A percentile compares a stretch with the other conserved stretches of the same genome.
Conservation (phyloP, 2,113 vertebrate genomes). For the Accipiter cooperii region DNA sequence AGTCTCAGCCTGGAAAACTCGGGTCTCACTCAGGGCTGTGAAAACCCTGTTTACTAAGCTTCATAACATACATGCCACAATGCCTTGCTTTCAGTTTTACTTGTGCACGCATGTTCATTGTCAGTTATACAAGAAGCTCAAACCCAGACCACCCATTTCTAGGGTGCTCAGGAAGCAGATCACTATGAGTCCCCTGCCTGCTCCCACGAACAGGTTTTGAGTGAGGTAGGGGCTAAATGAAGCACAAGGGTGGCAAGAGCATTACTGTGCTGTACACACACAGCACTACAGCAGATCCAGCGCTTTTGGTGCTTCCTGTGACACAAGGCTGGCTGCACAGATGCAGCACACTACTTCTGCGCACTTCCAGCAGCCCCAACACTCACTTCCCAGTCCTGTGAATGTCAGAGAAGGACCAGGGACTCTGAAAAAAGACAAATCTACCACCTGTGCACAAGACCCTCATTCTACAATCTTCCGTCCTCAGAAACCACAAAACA, state of each 20-base stretch:
- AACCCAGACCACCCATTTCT: background rate
- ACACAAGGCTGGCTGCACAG: background rate
- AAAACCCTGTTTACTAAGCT: background rate
- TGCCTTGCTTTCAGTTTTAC: background rate
- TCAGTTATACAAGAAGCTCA: background rate
- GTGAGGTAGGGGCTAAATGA: background rate
- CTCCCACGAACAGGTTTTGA: background rate
- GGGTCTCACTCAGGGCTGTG: background rate
- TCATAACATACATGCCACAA: background rate
- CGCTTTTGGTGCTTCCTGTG: background rate
- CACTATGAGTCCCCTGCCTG: background rate
- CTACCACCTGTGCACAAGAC: background rate
- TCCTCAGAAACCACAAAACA: background rate
- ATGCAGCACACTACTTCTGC: accelerated
- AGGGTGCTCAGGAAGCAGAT: background rate
- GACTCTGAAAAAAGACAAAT: background rate
- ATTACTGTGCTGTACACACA: background rate
- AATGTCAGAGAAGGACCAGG: background rate
- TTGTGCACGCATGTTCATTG: background rate
- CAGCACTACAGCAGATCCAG: accelerated
- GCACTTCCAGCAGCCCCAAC: background rate
- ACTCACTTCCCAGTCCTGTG: background rate
- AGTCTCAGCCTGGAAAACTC: background rate
- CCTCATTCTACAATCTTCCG: background rate
- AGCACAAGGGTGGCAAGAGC: background rate